Conservation (phyloP, 2,797 vertebrate genomes). For the Liparis tanakae region DNA sequence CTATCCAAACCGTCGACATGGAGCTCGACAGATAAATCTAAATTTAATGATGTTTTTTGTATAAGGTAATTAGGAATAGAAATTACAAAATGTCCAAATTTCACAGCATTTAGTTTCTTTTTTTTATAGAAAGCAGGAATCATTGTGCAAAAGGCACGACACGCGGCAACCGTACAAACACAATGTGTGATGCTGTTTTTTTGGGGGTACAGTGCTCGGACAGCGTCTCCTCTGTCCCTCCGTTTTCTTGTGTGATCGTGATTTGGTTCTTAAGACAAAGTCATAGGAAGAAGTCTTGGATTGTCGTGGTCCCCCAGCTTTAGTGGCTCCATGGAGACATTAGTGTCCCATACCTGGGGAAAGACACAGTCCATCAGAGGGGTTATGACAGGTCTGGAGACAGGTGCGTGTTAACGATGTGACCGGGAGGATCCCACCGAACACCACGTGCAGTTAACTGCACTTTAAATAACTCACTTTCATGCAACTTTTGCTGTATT, state of each 20-base stretch:
- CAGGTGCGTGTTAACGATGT: constrained; percentile 28
- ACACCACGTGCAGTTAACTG: constrained; percentile 15
- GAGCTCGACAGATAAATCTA: constrained; percentile 48
- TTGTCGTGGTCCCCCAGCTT: constrained; percentile 88
- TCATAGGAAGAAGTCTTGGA: constrained; percentile 88
- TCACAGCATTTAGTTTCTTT: constrained; percentile 89
- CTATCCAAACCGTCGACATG: constrained; percentile 35
- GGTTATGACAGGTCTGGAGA: background rate
- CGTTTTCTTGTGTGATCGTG: constrained; percentile 66
- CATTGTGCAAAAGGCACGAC: constrained; percentile 87
- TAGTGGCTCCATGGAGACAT: constrained; percentile 80
- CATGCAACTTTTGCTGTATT: background rate
- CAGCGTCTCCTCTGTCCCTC: constrained; percentile 80
- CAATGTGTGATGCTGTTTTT: constrained; percentile 82
- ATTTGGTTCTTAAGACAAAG: constrained; percentile 92
- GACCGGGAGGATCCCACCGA: constrained; percentile 1
- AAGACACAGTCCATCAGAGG: constrained; percentile 55
- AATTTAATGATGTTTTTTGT: constrained; percentile 52
- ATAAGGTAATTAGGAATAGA: constrained; percentile 82
- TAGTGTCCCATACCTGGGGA: constrained; percentile 93
- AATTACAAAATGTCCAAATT: constrained; percentile 87
- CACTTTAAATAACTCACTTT: background rate
- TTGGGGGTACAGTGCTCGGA: constrained; percentile 90
- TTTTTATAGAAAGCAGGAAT: constrained; percentile 76
- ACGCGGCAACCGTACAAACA: constrained; percentile 83